Evolutionary conservation across 1,140 invertebrate species (phyloP).

Genomic region (Lysiphlebus fabarum): DNA sequence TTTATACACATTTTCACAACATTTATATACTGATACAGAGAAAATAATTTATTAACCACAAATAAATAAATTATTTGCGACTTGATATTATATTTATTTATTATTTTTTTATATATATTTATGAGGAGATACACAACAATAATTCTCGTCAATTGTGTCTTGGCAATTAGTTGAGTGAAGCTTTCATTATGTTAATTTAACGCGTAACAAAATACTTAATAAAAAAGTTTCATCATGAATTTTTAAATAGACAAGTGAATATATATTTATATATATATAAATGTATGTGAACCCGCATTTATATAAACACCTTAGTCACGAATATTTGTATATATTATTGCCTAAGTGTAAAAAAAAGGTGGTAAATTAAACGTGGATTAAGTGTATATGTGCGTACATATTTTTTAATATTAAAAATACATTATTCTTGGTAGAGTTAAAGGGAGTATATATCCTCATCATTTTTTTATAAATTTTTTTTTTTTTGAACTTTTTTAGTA

Average conservation of each 20-base stretch:
- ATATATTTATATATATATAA: no score
- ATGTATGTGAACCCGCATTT: neutral
- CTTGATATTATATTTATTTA: no score
- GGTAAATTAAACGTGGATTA: neutral
- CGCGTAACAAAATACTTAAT: slow-evolving; percentile 17
- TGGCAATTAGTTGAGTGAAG: slow-evolving; percentile 19
- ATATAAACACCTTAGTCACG: slow-evolving; percentile 19
- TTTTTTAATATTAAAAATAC: neutral
- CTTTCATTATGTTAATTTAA: slow-evolving; percentile 19
- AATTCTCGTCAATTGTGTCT: no score
- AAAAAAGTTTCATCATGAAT: slow-evolving; percentile 21
- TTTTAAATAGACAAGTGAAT: slow-evolving; percentile 16
- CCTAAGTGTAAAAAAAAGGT: neutral
- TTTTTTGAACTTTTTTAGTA: neutral
- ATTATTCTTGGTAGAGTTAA: slow-evolving; percentile 2
- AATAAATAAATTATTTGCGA: neutral
- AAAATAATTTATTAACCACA: neutral
- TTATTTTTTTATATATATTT: neutral
- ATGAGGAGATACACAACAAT: neutral
- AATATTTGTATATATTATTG: neutral
- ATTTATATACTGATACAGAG: no score
- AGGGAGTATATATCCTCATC: slow-evolving; percentile 2
- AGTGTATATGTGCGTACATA: neutral
- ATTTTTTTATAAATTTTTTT: slow-evolving; percentile 11
- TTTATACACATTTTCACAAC: neutral